These are phyloP conservation scores for Acleris literana DNA, from an alignment of 2,888 invertebrate species.

Conservation along the genomic window DNA sequence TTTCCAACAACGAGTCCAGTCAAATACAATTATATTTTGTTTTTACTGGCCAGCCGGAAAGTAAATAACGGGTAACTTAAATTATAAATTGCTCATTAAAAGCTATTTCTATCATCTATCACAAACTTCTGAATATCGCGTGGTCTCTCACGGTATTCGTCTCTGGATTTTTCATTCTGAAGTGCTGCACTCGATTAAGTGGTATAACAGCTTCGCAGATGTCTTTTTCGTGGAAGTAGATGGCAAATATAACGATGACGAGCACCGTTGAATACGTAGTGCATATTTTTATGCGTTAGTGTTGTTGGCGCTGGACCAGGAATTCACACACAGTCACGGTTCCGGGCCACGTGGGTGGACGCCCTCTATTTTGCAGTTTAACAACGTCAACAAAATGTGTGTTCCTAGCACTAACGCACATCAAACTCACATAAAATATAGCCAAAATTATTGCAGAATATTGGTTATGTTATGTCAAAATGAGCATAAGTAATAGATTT, in stretches of 20 bases:
- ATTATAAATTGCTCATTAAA: too few relatives aligned
- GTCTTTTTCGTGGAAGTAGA: not conserved
- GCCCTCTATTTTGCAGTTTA: conserved; percentile 47
- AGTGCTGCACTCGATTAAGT: not conserved
- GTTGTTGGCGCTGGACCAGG: conserved; percentile 69
- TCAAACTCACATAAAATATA: too few relatives aligned
- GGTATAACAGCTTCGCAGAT: not conserved
- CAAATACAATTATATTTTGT: conserved; percentile 4
- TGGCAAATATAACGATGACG: conserved; percentile 55
- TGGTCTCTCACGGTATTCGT: too few relatives aligned
- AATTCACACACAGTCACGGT: conserved; percentile 51
- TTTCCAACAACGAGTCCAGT: conserved; percentile 14
- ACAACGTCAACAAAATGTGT: conserved; percentile 55
- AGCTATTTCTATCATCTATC: too few relatives aligned
- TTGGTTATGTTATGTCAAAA: too few relatives aligned
- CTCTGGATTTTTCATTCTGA: too few relatives aligned
- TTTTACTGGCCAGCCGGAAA: not conserved
- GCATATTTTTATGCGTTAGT: conserved; percentile 70
- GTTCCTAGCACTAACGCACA: conserved; percentile 1
- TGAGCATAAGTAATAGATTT: too few relatives aligned
- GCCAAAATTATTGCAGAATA: too few relatives aligned
- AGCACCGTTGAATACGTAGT: conserved; percentile 52
- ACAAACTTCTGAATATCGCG: too few relatives aligned
- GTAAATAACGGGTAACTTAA: too few relatives aligned
- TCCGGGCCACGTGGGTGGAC: conserved; percentile 63